Evolutionary conservation across 1,140 invertebrate species (phyloP), one percentile per base, ranked within the genome.

Genomic region (Apis laboriosa): DNA sequence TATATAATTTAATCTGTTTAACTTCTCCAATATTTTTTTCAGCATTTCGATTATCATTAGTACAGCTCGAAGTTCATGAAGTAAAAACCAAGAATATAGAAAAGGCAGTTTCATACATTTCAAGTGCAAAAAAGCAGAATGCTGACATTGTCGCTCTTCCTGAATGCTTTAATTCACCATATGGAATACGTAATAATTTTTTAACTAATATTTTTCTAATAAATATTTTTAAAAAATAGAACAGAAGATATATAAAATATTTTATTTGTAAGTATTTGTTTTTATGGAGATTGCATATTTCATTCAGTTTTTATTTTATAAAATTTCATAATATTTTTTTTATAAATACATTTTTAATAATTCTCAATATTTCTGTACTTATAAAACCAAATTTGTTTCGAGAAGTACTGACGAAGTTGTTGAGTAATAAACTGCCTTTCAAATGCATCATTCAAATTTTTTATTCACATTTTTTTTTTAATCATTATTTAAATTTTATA

Each of bases 161-260:
- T 1, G 98, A 99, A 95, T 99, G 98, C 90, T 99, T 99, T 89
- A 99, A 99, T 94, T 98, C 97, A 53, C 98, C 98, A 0, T 99
- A 99, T 94, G 98, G 98, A 84, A 97, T 97, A 55, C 94, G 96
- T 97, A 95, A 95, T 74, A 28, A 58, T 55, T 43, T 24, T 51
- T 13, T 49, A n/a, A 58, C 49, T 28, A 43, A 67, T 43, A 34
- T 43, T 43, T 66, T 11, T 43, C 0, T 21, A 60, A 2, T 2
- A 53, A 34, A 2, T 17, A 24, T 28, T 1, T 24, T n/a, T 11
- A 13, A 58, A 55, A 13, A 9, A 24, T 9, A 5, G 64, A 43
- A 66, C 0, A n/a, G 9, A 9, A n/a, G 2, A 68, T 1, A 49
- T 43, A 43, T 34, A 21, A 43, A n/a, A 12, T 15, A 64, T 9